Percentiles rank a stretch among this genome's conserved stretches.
phyloP scores from a whole-genome alignment of 2,888 invertebrate species.

The Podotricha telesiphe region DNA sequence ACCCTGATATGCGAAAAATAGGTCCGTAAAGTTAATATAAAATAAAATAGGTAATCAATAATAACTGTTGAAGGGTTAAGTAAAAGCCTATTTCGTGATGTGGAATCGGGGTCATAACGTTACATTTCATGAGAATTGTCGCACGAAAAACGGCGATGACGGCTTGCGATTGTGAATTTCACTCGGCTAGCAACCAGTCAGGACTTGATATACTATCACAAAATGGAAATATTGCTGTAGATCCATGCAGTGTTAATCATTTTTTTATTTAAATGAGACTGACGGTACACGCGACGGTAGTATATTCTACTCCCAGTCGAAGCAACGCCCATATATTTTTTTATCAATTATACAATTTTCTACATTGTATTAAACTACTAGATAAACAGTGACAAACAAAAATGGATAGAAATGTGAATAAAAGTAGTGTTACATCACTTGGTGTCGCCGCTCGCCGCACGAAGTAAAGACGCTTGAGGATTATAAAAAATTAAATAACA shows the following conservation, averaged over 20 bases:
- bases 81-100: conserved; percentile 55
- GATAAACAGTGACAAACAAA: too few relatives aligned
- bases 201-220: conserved; percentile 19
- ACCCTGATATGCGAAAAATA: neutral
- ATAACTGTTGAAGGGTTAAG: conserved; percentile 52
- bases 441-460: neutral
- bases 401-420: neutral
- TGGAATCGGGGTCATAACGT: conserved; percentile 56
- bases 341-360: too few relatives aligned
- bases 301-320: neutral
- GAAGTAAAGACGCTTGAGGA: neutral
- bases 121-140: conserved; percentile 60
- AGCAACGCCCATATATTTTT: too few relatives aligned
- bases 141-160: conserved; percentile 58
- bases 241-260: conserved; percentile 26
- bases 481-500: conserved; percentile 10
- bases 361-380: too few relatives aligned
- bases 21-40: neutral
- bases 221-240: conserved; percentile 12
- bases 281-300: neutral
- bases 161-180: conserved; percentile 54
- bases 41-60: conserved; percentile 28
- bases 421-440: neutral
- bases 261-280: conserved; percentile 19
- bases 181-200: conserved; percentile 2